phyloP scores from a whole-genome alignment of 2,113 vertebrate genomes.

The Cephalopterus ornatus region DNA sequence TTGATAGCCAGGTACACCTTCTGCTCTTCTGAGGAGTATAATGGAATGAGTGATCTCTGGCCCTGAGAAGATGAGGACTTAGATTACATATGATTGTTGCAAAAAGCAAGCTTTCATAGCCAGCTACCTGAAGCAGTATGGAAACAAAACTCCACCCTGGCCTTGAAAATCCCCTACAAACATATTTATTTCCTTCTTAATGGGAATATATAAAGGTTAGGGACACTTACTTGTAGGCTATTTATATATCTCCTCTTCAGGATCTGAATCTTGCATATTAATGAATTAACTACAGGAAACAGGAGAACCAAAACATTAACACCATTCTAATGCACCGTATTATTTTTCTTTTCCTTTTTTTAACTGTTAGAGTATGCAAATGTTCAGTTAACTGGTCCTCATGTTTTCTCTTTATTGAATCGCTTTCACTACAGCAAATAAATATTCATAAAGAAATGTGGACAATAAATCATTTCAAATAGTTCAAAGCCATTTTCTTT shows the following conservation, averaged over 20 bases:
- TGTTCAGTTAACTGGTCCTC: constrained; percentile 58
- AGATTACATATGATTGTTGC: neutral
- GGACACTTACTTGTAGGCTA: neutral
- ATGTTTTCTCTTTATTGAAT: constrained; percentile 67
- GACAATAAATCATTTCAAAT: constrained; percentile 69
- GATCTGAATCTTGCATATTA: neutral
- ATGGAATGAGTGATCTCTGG: neutral
- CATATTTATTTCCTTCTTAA: neutral
- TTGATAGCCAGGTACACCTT: neutral
- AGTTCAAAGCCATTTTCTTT: constrained; percentile 67
- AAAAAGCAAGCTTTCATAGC: neutral
- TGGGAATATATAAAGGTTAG: neutral
- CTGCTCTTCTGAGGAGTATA: neutral
- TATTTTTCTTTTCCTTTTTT: constrained; percentile 23
- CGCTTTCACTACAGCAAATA: constrained; percentile 65
- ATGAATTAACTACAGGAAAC: neutral
- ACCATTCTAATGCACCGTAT: neutral
- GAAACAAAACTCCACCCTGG: neutral
- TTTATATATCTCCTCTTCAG: neutral
- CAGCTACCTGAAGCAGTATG: neutral
- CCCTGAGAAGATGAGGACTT: neutral
- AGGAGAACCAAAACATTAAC: neutral
- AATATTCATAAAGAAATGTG: constrained; percentile 71
- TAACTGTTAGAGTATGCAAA: constrained; percentile 56
- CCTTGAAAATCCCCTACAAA: neutral